A percentile compares a stretch with the other conserved stretches of the same genome.
These are phyloP conservation scores for Chelonia mydas DNA, from an alignment of 2,797 vertebrate genomes.

Conservation along the genomic window DNA sequence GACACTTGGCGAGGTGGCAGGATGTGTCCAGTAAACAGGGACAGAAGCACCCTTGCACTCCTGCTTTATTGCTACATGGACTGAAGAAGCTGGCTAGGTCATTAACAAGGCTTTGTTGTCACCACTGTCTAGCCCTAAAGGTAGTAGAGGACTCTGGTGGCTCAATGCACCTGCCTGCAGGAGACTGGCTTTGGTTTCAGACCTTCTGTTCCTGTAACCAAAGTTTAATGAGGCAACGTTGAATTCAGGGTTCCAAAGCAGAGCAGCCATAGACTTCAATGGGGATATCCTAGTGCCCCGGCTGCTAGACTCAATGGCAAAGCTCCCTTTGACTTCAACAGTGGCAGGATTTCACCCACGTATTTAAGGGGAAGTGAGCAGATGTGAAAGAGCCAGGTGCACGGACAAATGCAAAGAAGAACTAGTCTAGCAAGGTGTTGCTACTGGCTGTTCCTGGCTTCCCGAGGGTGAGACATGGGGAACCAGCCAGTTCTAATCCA, in stretches of 20 bases:
- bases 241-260: neutral
- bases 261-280: neutral
- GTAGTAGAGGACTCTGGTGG: neutral
- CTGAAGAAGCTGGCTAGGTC: neutral
- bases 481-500: neutral
- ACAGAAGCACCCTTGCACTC: accelerated
- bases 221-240: neutral
- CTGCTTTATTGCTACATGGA: accelerated
- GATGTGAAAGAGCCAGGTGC: neutral
- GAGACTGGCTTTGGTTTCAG: neutral
- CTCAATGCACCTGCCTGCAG: neutral
- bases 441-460: neutral
- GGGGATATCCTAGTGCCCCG: neutral
- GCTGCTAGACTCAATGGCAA: neutral
- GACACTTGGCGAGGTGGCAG: neutral
- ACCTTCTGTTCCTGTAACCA: neutral
- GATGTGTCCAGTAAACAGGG: neutral
- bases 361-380: neutral
- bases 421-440: neutral
- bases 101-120: accelerated
- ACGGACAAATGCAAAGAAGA: neutral
- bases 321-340: neutral
- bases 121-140: accelerated
- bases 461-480: neutral
- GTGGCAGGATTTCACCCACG: neutral